A percentile compares a stretch with the other conserved stretches of the same genome.
These are phyloP conservation scores for Macrotis lagotis DNA, from an alignment of 2,113 vertebrate genomes.

Conservation along the genomic window DNA sequence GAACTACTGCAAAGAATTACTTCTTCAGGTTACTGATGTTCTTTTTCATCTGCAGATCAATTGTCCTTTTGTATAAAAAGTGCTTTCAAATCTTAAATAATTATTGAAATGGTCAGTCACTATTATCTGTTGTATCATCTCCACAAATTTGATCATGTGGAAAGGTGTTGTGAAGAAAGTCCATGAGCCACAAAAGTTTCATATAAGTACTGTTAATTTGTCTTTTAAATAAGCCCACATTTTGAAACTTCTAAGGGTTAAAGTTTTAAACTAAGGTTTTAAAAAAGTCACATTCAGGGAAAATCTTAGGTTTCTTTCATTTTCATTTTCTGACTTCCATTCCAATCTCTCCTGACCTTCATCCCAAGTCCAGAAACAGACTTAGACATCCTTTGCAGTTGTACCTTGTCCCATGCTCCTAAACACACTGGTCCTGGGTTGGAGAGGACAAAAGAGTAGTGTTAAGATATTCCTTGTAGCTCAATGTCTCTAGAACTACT, in stretches of 20 bases:
- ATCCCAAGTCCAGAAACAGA: not conserved
- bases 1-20: not conserved
- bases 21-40: not conserved
- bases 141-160: not conserved
- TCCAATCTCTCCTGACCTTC: not conserved
- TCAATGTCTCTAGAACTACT: not conserved
- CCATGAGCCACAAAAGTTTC: not conserved
- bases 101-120: not conserved
- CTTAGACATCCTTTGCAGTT: not conserved
- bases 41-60: not conserved
- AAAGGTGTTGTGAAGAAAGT: not conserved
- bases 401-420: not conserved
- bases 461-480: not conserved
- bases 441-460: not conserved
- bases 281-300: not conserved
- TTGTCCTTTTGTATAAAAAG: not conserved
- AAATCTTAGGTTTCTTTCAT: not conserved
- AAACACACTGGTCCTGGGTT: not conserved
- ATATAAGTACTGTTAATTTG: not conserved
- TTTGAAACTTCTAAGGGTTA: not conserved
- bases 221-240: not conserved
- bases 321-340: not conserved
- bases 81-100: not conserved
- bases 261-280: not conserved
- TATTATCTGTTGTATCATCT: not conserved